Percentiles rank a stretch among this genome's conserved stretches.
phyloP scores from a whole-genome alignment of 2,797 vertebrate genomes.

The Anguilla anguilla region DNA sequence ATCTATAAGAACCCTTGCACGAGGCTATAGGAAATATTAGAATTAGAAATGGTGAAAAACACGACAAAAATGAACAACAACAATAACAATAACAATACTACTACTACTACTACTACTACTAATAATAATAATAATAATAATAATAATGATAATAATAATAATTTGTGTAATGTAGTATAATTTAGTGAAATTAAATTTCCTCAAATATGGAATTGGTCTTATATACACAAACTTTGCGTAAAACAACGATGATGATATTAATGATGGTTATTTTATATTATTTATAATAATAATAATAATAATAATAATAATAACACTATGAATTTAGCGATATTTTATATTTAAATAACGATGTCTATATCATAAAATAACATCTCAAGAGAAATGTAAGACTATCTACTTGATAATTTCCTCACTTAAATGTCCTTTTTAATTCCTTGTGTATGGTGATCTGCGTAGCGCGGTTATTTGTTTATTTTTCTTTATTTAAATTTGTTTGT shows the following conservation, averaged over 20 bases:
- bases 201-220: background rate
- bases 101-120: constrained; percentile 4
- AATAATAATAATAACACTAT: background rate
- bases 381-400: background rate
- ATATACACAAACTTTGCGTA: background rate
- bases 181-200: too few species aligned
- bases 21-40: background rate
- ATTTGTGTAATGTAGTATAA: too few species aligned
- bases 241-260: background rate
- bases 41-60: background rate
- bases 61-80: background rate
- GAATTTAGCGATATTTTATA: background rate
- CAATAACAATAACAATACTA: constrained; percentile 12
- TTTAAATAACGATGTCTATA: constrained; percentile 66
- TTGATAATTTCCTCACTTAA: background rate
- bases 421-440: background rate
- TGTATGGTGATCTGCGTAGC: constrained; percentile 45
- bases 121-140: too few species aligned
- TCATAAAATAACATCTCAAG: background rate
- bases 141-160: background rate
- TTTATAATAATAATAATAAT: background rate
- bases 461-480: constrained; percentile 73
- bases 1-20: background rate
- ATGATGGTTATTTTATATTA: background rate
- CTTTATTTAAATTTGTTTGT: constrained; percentile 84